phyloP scores from a whole-genome alignment of 2,888 invertebrate genomes.

The Caenorhabditis imperialis region DNA sequence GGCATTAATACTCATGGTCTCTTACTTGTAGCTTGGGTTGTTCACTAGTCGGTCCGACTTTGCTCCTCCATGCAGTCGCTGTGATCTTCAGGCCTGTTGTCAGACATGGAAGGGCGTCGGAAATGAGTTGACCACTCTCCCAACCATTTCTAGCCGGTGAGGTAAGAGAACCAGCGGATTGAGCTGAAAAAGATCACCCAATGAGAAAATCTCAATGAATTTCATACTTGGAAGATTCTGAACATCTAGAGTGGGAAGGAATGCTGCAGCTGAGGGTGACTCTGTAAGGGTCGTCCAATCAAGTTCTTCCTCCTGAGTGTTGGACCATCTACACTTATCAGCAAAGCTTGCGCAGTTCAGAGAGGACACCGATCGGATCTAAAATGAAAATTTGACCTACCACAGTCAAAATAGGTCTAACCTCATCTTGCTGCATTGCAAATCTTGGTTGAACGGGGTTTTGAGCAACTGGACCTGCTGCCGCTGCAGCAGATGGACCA shows the following conservation, averaged over 20 bases:
- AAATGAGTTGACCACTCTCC: constrained; percentile 69
- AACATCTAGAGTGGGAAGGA: constrained; percentile 52
- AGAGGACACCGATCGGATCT: constrained; percentile 43
- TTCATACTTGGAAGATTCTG: constrained; percentile 60
- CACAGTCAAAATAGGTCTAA: no score
- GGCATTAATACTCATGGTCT: background rate
- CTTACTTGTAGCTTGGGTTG: constrained; percentile 67
- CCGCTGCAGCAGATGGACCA: constrained; percentile 41
- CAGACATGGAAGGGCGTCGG: constrained; percentile 66
- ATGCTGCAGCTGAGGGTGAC: constrained; percentile 52
- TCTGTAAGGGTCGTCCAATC: constrained; percentile 63
- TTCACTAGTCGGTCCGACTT: constrained; percentile 52
- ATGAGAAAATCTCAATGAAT: no score
- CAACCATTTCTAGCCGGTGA: constrained; percentile 64
- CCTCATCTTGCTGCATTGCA: constrained; percentile 60
- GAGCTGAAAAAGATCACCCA: no score
- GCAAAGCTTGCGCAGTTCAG: constrained; percentile 62
- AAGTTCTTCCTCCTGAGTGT: constrained; percentile 69
- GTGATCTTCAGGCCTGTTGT: constrained; percentile 57
- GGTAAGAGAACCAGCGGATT: constrained; percentile 61
- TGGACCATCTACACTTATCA: constrained; percentile 67
- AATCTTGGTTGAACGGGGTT: constrained; percentile 57
- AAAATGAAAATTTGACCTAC: background rate
- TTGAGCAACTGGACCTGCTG: constrained; percentile 42
- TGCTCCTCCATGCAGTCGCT: constrained; percentile 66